These are phyloP conservation scores for Indri indri DNA, from an alignment of 2,113 vertebrate species.

Conservation along the genomic window DNA sequence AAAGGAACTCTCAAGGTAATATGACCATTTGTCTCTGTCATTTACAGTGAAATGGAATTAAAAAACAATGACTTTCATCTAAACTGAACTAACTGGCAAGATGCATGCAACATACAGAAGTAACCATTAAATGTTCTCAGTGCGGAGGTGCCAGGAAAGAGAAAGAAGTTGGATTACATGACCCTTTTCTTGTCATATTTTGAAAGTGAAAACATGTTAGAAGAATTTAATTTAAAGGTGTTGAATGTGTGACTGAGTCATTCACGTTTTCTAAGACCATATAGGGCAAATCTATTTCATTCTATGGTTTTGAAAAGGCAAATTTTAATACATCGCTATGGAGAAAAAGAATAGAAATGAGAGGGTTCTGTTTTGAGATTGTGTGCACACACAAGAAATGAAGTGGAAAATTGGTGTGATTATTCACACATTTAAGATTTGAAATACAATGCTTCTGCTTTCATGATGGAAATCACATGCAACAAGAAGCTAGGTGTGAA, in stretches of 20 bases:
- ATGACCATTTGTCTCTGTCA: constrained; percentile 83
- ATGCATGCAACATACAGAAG: constrained; percentile 4
- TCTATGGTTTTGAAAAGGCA: neutral
- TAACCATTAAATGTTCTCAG: constrained; percentile 31
- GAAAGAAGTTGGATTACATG: neutral
- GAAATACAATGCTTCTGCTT: neutral
- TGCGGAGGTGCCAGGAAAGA: constrained; percentile 42
- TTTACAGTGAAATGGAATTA: constrained; percentile 77
- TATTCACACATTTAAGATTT: constrained; percentile 37
- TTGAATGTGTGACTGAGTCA: constrained; percentile 39
- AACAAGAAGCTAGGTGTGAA: neutral
- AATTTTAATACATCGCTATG: constrained; percentile 16
- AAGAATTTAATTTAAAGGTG: constrained; percentile 62
- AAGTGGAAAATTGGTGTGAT: constrained; percentile 38
- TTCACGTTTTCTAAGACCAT: constrained; percentile 23
- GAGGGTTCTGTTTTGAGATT: neutral
- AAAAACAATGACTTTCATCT: constrained; percentile 69
- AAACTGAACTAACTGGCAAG: constrained; percentile 69
- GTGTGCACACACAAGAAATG: neutral
- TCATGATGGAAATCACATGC: neutral
- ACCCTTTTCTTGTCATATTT: constrained; percentile 42
- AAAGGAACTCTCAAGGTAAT: constrained; percentile 93
- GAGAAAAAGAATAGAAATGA: neutral
- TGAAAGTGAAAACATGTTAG: constrained; percentile 55
- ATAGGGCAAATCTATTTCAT: neutral